phyloP scores from a whole-genome alignment of 2,113 vertebrate genomes.

The Myrmecophaga tridactyla region DNA sequence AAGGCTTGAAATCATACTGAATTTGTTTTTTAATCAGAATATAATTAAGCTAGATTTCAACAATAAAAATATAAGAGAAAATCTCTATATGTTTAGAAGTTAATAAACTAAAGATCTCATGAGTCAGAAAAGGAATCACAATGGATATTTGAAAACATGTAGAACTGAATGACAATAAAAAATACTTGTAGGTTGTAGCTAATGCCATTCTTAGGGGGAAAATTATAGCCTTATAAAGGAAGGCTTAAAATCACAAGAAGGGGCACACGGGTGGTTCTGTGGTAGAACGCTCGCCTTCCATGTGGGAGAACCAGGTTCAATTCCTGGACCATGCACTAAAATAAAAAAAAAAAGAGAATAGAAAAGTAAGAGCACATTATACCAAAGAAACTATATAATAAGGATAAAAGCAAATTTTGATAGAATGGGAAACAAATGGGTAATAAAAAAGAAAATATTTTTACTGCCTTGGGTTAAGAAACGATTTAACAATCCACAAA shows the following conservation, averaged over 20 bases:
- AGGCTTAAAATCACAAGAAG: constrained; percentile 1
- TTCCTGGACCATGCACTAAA: too few species aligned
- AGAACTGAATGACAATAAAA: not conserved
- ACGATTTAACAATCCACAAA: constrained; percentile 1
- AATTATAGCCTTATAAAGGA: not conserved
- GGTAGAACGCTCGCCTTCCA: too few species aligned
- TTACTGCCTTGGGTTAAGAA: not conserved
- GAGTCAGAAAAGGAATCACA: not conserved
- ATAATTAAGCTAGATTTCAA: not conserved
- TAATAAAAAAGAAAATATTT: constrained; percentile 15
- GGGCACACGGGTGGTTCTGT: too few species aligned
- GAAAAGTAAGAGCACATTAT: not conserved
- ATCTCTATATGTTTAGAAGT: not conserved
- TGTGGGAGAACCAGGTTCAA: too few species aligned
- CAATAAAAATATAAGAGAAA: constrained; percentile 1
- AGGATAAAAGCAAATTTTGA: not conserved
- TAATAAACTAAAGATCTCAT: not conserved
- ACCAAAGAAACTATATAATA: not conserved
- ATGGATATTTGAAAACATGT: not conserved
- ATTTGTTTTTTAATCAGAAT: not conserved
- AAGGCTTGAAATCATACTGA: not conserved
- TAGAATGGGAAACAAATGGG: not conserved
- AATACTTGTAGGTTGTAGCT: not conserved
- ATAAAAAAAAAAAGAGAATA: not conserved
- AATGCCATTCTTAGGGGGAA: not conserved